A percentile compares a stretch with the other conserved stretches of the same genome.
Conservation (phyloP, 2,797 vertebrate species). For the Cynodonichthys magdalenae region DNA sequence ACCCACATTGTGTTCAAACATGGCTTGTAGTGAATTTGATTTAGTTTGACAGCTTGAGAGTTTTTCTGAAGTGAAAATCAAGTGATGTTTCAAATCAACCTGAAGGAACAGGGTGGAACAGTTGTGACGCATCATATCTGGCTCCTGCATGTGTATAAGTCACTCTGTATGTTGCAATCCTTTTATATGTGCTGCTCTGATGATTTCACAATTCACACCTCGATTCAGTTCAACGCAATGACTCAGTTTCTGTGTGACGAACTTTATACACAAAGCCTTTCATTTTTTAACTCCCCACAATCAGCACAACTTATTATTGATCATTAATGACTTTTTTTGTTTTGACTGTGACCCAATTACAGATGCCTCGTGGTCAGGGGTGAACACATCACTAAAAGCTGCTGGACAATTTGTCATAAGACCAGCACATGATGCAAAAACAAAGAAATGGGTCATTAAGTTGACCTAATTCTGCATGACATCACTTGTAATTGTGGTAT, state of each 20-base stretch:
- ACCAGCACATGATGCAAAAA: conserved; percentile 43
- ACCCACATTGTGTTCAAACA: neutral
- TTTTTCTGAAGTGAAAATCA: neutral
- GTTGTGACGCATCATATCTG: conserved; percentile 17
- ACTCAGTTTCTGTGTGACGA: conserved; percentile 13
- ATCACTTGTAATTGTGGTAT: conserved; percentile 2
- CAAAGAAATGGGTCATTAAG: conserved; percentile 25
- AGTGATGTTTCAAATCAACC: conserved; percentile 7
- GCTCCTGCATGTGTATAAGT: neutral
- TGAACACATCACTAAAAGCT: conserved; percentile 19
- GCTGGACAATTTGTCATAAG: conserved; percentile 44
- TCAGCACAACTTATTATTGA: neutral
- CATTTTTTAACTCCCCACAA: neutral
- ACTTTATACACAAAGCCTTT: conserved; percentile 2
- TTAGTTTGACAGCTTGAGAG: neutral
- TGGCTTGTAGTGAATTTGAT: neutral
- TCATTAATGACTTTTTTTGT: conserved; percentile 1
- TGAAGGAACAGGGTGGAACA: neutral
- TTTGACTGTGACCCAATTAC: conserved; percentile 18
- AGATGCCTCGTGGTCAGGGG: conserved; percentile 14
- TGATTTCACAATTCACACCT: conserved; percentile 31
- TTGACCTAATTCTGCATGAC: conserved; percentile 14
- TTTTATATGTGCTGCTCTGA: neutral
- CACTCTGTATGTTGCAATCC: neutral
- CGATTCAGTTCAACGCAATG: conserved; percentile 1